Evolutionary conservation across 2,113 vertebrate genomes (phyloP).

Genomic region (Uria aalge): DNA sequence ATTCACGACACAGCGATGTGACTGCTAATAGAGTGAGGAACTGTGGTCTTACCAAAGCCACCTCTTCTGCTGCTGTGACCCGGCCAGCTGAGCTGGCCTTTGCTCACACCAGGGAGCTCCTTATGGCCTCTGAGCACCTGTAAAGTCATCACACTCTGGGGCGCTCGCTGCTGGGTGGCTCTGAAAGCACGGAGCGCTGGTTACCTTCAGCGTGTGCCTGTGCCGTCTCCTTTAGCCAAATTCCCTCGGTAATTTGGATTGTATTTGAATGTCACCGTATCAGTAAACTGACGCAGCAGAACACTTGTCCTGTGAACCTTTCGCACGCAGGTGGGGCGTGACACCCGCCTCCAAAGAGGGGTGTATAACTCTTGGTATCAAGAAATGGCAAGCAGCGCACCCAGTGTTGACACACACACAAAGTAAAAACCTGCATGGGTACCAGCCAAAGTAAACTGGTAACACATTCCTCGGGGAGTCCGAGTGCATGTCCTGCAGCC

Average conservation of each 20-base stretch:
- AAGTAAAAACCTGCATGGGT: background rate
- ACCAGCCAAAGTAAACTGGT: background rate
- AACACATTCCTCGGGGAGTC: accelerated
- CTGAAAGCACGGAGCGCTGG: background rate
- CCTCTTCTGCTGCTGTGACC: background rate
- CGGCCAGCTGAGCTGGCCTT: background rate
- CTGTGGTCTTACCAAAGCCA: background rate
- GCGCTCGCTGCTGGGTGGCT: background rate
- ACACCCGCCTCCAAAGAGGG: background rate
- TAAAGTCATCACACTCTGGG: accelerated
- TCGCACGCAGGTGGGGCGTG: accelerated
- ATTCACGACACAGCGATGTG: no score
- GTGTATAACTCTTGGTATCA: accelerated
- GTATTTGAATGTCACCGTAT: accelerated
- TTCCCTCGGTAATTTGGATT: no score
- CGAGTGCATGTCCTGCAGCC: background rate
- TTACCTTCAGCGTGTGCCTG: background rate
- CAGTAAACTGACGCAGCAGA: background rate
- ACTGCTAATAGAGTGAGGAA: background rate
- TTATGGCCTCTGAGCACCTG: background rate
- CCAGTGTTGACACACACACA: background rate
- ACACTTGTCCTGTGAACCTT: background rate
- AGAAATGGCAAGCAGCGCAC: background rate
- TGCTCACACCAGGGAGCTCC: background rate
- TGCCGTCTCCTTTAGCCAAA: background rate